These are phyloP conservation scores for Rutilus rutilus DNA, from an alignment of 2,113 vertebrate species.

Conservation along the genomic window DNA sequence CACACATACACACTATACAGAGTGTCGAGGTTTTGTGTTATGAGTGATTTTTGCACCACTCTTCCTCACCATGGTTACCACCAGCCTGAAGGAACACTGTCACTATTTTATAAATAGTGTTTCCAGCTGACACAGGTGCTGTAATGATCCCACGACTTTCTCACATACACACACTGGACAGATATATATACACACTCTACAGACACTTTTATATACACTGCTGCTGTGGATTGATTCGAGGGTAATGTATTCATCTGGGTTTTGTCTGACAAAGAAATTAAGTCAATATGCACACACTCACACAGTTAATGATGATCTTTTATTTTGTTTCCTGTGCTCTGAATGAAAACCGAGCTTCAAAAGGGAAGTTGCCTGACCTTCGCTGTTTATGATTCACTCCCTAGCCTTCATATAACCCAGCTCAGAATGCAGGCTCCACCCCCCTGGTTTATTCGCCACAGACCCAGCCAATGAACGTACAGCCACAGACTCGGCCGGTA, in stretches of 20 bases:
- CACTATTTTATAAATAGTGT: conserved; percentile 53
- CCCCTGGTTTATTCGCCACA: conserved; percentile 91
- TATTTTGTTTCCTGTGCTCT: not conserved
- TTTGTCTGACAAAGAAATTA: not conserved
- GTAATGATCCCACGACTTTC: conserved; percentile 32
- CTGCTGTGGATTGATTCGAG: not conserved
- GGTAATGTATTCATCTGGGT: conserved; percentile 5
- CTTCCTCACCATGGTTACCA: conserved; percentile 36
- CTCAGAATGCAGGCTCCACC: conserved; percentile 92
- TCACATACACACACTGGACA: not conserved
- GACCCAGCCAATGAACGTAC: conserved; percentile 94
- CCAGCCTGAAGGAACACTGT: conserved; percentile 25
- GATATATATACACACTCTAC: not conserved
- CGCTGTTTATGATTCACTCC: conserved; percentile 29
- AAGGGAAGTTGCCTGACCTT: conserved; percentile 7
- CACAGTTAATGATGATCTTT: not conserved
- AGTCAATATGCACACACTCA: not conserved
- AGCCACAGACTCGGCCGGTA: conserved; percentile 95
- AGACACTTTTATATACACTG: not conserved
- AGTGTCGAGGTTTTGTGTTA: not conserved
- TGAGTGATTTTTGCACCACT: conserved; percentile 33
- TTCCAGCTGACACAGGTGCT: conserved; percentile 44
- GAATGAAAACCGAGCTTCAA: not conserved
- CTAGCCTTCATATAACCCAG: conserved; percentile 92
- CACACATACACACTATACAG: not conserved